Percentiles rank a stretch among this genome's conserved stretches.
These are phyloP conservation scores for Drosophila mimetica DNA, from an alignment of 2,888 invertebrate genomes.

Conservation along the genomic window DNA sequence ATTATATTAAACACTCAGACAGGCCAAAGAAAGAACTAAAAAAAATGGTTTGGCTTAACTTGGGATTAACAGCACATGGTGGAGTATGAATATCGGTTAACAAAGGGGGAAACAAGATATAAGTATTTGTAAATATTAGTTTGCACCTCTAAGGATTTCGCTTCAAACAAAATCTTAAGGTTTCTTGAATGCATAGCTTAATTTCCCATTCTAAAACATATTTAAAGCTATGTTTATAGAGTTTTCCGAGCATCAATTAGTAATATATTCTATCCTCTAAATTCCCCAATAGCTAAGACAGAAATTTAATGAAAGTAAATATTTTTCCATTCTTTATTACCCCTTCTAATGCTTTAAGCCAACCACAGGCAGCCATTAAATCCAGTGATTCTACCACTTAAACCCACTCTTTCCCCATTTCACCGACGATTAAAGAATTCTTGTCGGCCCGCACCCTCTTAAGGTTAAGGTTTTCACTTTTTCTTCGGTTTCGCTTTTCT, in stretches of 20 bases:
- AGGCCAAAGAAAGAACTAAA: not conserved
- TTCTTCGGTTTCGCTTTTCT: slow-evolving; percentile 48
- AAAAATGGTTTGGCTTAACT: not conserved
- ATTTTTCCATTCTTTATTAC: not conserved
- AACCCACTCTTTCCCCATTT: slow-evolving; percentile 12
- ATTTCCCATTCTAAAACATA: too few relatives aligned
- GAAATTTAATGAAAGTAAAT: not conserved
- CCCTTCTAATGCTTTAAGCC: not conserved
- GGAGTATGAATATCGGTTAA: slow-evolving; percentile 1
- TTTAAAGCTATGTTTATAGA: too few relatives aligned
- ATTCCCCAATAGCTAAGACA: too few relatives aligned
- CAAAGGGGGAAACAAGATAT: slow-evolving; percentile 4
- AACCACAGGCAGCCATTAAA: slow-evolving; percentile 7
- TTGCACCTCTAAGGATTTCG: not conserved
- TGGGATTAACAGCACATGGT: slow-evolving; percentile 19
- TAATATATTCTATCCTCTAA: too few relatives aligned
- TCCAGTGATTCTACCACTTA: slow-evolving; percentile 18
- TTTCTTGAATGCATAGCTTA: too few relatives aligned
- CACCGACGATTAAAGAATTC: slow-evolving; percentile 34
- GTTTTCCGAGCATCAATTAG: too few relatives aligned
- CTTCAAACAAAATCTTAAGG: too few relatives aligned
- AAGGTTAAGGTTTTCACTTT: slow-evolving; percentile 45
- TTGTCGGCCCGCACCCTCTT: slow-evolving; percentile 37
- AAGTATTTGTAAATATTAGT: not conserved
- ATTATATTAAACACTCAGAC: slow-evolving; percentile 18